phyloP scores from a whole-genome alignment of 1,140 invertebrate genomes.

The silkworm (Bombyx mori) region ASM3026992v2 NC_085128.1:13926501-13927000 shows the following conservation, averaged over 20 bases:
- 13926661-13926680: slow-evolving; percentile 42
- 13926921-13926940: slow-evolving; percentile 39
- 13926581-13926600: slow-evolving; percentile 43
- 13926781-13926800: not conserved
- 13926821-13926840: slow-evolving; percentile 39
- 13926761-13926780: no score
- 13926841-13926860: slow-evolving; percentile 70
- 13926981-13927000: no score
- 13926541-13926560: slow-evolving; percentile 46
- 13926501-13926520: slow-evolving; percentile 40
- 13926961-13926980: no score
- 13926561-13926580: slow-evolving; percentile 39
- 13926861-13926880: slow-evolving; percentile 68
- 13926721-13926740: slow-evolving; percentile 2
- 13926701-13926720: slow-evolving; percentile 53
- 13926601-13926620: slow-evolving; percentile 38
- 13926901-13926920: slow-evolving; percentile 68
- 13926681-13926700: slow-evolving; percentile 36
- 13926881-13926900: slow-evolving; percentile 66
- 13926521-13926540: slow-evolving; percentile 35
- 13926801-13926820: not conserved
- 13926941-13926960: no score
- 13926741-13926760: no score
- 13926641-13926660: slow-evolving; percentile 42
- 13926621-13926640: slow-evolving; percentile 41